Conservation (phyloP, 2,888 invertebrate genomes). For the Andrena dorsata region DNA sequence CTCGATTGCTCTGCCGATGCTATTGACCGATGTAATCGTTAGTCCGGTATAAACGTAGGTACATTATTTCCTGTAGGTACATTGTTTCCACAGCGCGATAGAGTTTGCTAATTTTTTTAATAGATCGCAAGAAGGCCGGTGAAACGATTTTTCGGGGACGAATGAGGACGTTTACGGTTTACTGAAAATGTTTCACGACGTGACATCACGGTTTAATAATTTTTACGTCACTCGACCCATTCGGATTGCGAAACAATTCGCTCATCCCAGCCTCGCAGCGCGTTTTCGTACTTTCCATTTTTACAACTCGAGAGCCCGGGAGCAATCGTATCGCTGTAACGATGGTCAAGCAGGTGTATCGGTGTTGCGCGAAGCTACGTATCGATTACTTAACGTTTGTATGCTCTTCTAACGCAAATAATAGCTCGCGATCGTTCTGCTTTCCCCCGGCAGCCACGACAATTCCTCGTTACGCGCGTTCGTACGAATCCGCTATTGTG, state of each 20-base stretch:
- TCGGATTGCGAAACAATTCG: neutral
- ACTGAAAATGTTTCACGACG: neutral
- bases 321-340: neutral
- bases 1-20: constrained; percentile 50
- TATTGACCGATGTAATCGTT: constrained; percentile 30
- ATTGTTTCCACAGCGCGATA: neutral
- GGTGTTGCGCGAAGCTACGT: neutral
- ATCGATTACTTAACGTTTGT: constrained; percentile 12
- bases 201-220: constrained; percentile 1
- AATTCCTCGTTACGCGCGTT: constrained; percentile 48
- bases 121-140: neutral
- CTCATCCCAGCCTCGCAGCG: neutral
- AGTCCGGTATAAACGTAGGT: constrained; percentile 2
- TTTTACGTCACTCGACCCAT: neutral
- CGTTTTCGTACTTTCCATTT: constrained; percentile 23
- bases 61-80: neutral
- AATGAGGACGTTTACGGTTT: neutral
- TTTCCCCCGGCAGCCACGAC: constrained; percentile 46
- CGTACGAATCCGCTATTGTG: constrained; percentile 28
- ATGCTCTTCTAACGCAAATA: constrained; percentile 2
- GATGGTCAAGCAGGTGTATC: neutral
- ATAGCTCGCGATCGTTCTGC: constrained; percentile 25
- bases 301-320: neutral
- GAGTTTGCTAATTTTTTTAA: neutral
- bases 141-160: neutral